Conservation (phyloP, 2,113 vertebrate species). For the Actinemys pallida region DNA sequence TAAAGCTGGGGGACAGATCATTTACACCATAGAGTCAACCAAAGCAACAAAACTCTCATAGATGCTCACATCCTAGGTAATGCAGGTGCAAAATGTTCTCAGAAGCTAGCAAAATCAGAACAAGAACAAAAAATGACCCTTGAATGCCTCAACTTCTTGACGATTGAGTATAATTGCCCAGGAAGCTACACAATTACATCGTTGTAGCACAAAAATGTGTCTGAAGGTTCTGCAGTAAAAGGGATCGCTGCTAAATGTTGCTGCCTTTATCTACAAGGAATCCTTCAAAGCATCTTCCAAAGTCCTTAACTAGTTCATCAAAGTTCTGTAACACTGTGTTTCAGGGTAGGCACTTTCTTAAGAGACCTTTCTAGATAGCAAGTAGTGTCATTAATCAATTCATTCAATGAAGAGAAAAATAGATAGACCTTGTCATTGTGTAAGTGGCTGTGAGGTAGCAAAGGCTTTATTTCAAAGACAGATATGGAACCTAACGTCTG, state of each 20-base stretch:
- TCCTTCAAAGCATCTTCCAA: background rate
- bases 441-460: background rate
- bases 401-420: background rate
- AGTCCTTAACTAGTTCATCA: accelerated
- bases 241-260: background rate
- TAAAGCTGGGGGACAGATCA: background rate
- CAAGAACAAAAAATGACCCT: background rate
- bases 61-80: background rate
- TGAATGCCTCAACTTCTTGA: background rate
- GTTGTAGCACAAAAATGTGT: background rate
- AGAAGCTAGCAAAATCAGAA: background rate
- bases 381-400: background rate
- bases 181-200: background rate
- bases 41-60: background rate
- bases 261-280: background rate
- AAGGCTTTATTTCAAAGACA: background rate
- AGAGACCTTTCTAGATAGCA: background rate
- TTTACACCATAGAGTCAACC: background rate
- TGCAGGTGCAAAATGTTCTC: background rate
- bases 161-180: background rate
- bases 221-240: background rate
- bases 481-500: background rate
- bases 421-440: background rate
- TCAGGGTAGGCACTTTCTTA: background rate
- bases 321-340: background rate